Percentiles rank a stretch among this genome's conserved stretches.
Conservation (phyloP, 2,113 vertebrate genomes). For the Gopherus evgoodei region DNA sequence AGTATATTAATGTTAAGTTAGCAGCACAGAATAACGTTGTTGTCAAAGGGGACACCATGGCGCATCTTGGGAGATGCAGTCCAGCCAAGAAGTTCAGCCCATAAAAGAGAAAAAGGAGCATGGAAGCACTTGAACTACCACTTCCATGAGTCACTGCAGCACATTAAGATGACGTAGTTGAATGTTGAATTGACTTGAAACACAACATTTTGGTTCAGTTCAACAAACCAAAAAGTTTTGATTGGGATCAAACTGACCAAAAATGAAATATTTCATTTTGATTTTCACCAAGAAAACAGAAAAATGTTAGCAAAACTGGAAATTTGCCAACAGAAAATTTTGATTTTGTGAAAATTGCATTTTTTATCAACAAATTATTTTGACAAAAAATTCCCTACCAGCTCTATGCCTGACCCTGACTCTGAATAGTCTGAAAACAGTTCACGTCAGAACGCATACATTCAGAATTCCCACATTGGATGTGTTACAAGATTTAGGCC, state of each 20-base stretch:
- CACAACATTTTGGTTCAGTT: not conserved
- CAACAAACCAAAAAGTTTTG: not conserved
- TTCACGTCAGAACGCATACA: constrained; percentile 28
- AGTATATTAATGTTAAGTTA: not conserved
- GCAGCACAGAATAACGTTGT: not conserved
- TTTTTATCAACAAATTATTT: constrained; percentile 65
- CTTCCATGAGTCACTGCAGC: not conserved
- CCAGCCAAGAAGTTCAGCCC: not conserved
- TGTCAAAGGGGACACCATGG: not conserved
- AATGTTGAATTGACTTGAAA: not conserved
- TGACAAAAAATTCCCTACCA: constrained; percentile 69
- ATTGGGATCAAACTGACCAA: constrained; percentile 22
- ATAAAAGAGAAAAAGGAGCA: too few species aligned
- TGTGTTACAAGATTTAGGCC: constrained; percentile 3
- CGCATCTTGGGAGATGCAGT: not conserved
- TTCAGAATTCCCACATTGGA: constrained; percentile 61
- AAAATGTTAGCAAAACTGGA: constrained; percentile 49
- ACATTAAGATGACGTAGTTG: not conserved
- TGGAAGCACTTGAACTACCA: not conserved
- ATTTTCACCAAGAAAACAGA: constrained; percentile 60
- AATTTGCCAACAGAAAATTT: constrained; percentile 70
- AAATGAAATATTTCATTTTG: constrained; percentile 48
- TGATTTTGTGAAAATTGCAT: constrained; percentile 59
- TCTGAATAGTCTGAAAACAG: constrained; percentile 62
- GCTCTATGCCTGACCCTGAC: constrained; percentile 54